These are phyloP conservation scores for Sipha maydis DNA, from an alignment of 2,888 invertebrate genomes.

Conservation along the genomic window DNA sequence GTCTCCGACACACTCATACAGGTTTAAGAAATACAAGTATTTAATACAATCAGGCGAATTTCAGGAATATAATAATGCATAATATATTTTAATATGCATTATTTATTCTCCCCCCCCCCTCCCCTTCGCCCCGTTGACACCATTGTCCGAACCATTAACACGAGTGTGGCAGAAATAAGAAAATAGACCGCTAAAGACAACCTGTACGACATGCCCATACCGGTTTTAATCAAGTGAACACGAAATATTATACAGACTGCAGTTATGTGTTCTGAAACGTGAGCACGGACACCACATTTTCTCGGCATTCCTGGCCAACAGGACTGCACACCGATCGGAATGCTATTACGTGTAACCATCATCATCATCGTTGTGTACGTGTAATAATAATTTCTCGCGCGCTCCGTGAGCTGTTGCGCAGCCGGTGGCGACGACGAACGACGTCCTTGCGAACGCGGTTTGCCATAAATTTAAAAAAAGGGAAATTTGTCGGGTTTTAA, in stretches of 20 bases:
- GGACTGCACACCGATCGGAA: slow-evolving; percentile 7
- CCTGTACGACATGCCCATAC: slow-evolving; percentile 33
- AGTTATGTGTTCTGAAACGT: not conserved
- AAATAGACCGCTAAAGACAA: slow-evolving; percentile 37
- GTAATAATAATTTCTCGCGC: slow-evolving; percentile 2
- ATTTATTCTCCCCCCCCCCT: no score
- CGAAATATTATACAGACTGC: not conserved
- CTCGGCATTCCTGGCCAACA: slow-evolving; percentile 31
- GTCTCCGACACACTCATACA: not conserved
- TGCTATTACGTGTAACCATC: not conserved
- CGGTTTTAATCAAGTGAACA: slow-evolving; percentile 30
- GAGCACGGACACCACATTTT: slow-evolving; percentile 20
- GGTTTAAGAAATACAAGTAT: not conserved
- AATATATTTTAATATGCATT: no score
- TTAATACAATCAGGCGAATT: not conserved
- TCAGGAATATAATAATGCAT: not conserved
- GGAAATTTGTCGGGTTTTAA: slow-evolving; percentile 7
- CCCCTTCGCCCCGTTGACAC: not conserved
- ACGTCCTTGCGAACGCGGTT: slow-evolving; percentile 21
- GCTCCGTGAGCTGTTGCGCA: not conserved
- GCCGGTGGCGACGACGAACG: not conserved
- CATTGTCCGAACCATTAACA: slow-evolving; percentile 6
- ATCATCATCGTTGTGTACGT: not conserved
- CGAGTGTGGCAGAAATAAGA: slow-evolving; percentile 20
- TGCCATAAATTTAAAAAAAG: slow-evolving; percentile 4